Evolutionary conservation across 2,888 invertebrate species (phyloP).

Genomic region (Andrena chrysosceles): DNA sequence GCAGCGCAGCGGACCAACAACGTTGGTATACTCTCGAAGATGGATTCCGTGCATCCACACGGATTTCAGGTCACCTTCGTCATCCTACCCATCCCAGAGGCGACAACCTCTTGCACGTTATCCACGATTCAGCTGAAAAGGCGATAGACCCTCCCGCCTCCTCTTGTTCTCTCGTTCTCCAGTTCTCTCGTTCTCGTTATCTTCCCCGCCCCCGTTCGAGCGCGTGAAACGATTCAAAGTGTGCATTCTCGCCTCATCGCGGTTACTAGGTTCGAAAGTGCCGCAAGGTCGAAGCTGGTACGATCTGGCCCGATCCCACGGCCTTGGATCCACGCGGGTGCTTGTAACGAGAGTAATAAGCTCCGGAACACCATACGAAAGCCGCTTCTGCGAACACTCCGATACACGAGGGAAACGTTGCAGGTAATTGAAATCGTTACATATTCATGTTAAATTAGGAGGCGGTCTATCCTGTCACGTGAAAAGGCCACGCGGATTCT

Average conservation of each 20-base stretch:
- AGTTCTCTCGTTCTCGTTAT: conserved; percentile 1
- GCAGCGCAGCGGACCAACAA: not conserved
- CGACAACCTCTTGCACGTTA: conserved; percentile 36
- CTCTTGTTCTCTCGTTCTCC: not conserved
- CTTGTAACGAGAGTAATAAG: conserved; percentile 64
- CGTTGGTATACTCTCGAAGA: not conserved
- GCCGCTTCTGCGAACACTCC: conserved; percentile 50
- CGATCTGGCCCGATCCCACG: conserved; percentile 74
- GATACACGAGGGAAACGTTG: not conserved
- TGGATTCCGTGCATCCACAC: conserved; percentile 38
- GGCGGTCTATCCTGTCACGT: not conserved
- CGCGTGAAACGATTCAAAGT: not conserved
- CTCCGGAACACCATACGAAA: conserved; percentile 50
- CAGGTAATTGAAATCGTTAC: conserved; percentile 47
- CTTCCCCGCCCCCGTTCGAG: not conserved
- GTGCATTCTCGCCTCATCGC: conserved; percentile 62
- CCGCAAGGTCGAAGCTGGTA: conserved; percentile 72
- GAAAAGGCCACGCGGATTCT: conserved; percentile 1
- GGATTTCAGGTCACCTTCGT: conserved; percentile 48
- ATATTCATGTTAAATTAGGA: conserved; percentile 40
- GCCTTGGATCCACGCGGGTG: conserved; percentile 67
- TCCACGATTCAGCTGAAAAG: conserved; percentile 11
- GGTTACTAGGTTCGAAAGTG: conserved; percentile 72
- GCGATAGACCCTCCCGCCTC: conserved; percentile 9
- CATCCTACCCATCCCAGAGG: conserved; percentile 20